Conservation (phyloP, 2,113 vertebrate genomes). For the Mus pahari region DNA sequence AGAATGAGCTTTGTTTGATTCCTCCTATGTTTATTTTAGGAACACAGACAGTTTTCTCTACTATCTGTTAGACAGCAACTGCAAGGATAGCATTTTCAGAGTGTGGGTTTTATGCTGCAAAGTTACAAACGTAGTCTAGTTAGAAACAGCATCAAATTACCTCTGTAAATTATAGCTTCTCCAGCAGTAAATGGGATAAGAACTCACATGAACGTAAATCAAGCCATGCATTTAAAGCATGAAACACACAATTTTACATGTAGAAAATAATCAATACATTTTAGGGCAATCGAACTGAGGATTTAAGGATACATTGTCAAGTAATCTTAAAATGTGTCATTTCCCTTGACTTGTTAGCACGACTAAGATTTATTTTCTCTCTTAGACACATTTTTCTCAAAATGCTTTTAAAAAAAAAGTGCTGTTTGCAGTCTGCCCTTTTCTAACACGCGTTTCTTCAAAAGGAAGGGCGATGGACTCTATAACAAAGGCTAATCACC, state of each 20-base stretch:
- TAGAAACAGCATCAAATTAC: background rate
- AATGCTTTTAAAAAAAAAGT: background rate
- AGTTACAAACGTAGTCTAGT: background rate
- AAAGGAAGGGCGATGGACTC: background rate
- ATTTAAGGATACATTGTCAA: background rate
- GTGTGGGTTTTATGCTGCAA: background rate
- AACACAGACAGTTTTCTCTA: background rate
- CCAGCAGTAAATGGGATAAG: background rate
- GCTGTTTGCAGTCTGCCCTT: background rate
- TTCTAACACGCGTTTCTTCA: background rate
- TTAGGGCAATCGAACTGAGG: background rate
- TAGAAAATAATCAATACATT: background rate
- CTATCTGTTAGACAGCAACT: background rate
- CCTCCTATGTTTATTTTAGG: background rate
- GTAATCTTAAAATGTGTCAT: background rate
- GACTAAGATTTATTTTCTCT: background rate
- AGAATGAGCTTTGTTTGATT: conserved; percentile 25
- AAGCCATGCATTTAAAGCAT: background rate
- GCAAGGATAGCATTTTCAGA: background rate
- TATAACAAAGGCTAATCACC: background rate
- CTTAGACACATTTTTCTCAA: background rate
- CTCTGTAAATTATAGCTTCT: background rate
- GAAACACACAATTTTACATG: background rate
- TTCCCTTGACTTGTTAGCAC: background rate
- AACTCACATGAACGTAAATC: background rate